Conservation (phyloP, 2,797 vertebrate species). For the Gambusia yucatana region DNA sequence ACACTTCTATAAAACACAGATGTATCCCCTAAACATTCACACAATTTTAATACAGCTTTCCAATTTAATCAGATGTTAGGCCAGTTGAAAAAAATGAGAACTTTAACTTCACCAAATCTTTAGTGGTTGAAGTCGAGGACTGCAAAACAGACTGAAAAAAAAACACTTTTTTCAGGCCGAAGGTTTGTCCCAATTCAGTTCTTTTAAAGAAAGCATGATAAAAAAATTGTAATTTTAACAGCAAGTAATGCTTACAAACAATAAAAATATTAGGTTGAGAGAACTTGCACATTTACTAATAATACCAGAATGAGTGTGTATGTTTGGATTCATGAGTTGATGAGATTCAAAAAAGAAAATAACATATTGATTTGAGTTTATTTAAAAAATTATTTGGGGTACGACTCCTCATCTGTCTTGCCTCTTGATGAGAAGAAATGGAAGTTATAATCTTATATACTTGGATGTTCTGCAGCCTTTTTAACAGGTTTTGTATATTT, state of each 20-base stretch:
- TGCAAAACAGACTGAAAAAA: background rate
- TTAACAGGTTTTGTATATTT: background rate
- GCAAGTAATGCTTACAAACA: no score
- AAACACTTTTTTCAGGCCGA: background rate
- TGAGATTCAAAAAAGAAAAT: no score
- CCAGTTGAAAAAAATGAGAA: background rate
- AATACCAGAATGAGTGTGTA: no score
- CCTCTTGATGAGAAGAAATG: no score
- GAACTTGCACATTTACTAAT: no score
- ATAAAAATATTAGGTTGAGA: no score
- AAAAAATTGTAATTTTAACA: background rate
- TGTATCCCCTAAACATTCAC: background rate
- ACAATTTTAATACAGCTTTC: background rate
- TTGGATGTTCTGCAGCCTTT: background rate
- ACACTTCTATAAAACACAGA: background rate
- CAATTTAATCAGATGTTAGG: background rate
- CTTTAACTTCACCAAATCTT: background rate
- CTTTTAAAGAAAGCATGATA: background rate
- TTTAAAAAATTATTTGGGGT: no score
- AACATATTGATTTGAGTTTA: no score
- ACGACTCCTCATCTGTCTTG: no score
- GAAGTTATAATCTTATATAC: no score
- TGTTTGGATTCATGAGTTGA: no score
- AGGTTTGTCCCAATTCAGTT: background rate
- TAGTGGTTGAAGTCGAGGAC: background rate